These are phyloP conservation scores for Danio kyathit DNA, from an alignment of 2,797 vertebrate genomes.

Conservation along the genomic window DNA sequence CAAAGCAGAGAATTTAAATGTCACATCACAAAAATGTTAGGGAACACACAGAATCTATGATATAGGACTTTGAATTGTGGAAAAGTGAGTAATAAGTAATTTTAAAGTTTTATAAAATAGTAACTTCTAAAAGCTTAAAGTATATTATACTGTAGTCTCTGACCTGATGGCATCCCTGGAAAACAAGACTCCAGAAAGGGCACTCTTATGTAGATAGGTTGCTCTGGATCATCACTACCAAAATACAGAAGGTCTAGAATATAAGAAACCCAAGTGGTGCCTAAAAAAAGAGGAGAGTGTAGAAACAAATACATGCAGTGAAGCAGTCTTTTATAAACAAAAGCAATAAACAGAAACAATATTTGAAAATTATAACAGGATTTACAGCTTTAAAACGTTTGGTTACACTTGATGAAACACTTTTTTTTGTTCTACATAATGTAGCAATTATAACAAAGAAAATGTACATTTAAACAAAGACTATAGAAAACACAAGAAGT, in stretches of 20 bases:
- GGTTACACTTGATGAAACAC: too few relatives aligned
- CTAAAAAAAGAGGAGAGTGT: slow-evolving; percentile 48
- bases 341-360: too few relatives aligned
- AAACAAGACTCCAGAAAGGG: slow-evolving; percentile 71
- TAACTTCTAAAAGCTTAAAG: too few relatives aligned
- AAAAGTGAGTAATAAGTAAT: background rate
- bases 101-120: background rate
- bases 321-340: too few relatives aligned
- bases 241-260: slow-evolving; percentile 75
- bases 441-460: too few relatives aligned
- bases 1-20: slow-evolving; percentile 3
- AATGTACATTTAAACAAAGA: too few relatives aligned
- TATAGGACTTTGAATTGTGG: background rate
- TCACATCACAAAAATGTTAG: too few relatives aligned
- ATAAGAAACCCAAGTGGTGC: slow-evolving; percentile 76
- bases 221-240: slow-evolving; percentile 56
- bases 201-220: slow-evolving; percentile 68
- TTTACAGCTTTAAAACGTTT: too few relatives aligned
- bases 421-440: too few relatives aligned
- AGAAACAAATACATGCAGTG: background rate
- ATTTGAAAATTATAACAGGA: background rate
- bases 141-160: background rate
- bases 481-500: too few relatives aligned
- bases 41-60: background rate
- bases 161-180: slow-evolving; percentile 58